These are phyloP conservation scores for Drosophila melanogaster DNA, from an alignment of 1,140 invertebrate genomes.

Conservation along the genomic window DNA sequence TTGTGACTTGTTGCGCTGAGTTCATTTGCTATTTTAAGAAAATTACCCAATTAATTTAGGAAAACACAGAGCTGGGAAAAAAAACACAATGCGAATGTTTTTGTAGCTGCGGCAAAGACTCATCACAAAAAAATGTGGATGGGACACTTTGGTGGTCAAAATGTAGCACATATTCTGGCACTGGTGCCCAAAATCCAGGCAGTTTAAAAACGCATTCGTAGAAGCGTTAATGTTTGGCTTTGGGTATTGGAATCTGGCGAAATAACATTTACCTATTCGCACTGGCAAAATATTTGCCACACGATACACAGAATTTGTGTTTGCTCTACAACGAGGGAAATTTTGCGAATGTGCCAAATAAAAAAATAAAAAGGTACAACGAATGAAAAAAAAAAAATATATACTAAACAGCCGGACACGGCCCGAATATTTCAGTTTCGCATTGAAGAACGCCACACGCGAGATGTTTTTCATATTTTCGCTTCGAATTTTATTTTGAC, in stretches of 20 bases:
- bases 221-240: constrained; percentile 37
- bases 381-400: constrained; percentile 10
- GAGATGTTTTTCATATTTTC: constrained; percentile 46
- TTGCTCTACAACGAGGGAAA: constrained; percentile 47
- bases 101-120: constrained; percentile 44
- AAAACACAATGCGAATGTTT: constrained; percentile 50
- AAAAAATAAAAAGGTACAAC: not conserved
- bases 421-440: constrained; percentile 30
- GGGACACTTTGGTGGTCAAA: constrained; percentile 43
- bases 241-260: constrained; percentile 29
- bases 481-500: constrained; percentile 46
- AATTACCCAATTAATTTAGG: constrained; percentile 83
- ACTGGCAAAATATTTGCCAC: constrained; percentile 32
- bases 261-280: constrained; percentile 40
- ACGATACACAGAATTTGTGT: constrained; percentile 25
- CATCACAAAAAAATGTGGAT: constrained; percentile 59
- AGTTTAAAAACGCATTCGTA: not conserved
- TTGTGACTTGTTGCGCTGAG: constrained; percentile 70
- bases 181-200: constrained; percentile 16
- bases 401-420: constrained; percentile 52
- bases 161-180: constrained; percentile 22
- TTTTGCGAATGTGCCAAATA: constrained; percentile 66
- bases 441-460: constrained; percentile 41
- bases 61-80: constrained; percentile 44
- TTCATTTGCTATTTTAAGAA: constrained; percentile 80